phyloP scores from a whole-genome alignment of 1,140 invertebrate species.

The Heliconius melpomene region DNA sequence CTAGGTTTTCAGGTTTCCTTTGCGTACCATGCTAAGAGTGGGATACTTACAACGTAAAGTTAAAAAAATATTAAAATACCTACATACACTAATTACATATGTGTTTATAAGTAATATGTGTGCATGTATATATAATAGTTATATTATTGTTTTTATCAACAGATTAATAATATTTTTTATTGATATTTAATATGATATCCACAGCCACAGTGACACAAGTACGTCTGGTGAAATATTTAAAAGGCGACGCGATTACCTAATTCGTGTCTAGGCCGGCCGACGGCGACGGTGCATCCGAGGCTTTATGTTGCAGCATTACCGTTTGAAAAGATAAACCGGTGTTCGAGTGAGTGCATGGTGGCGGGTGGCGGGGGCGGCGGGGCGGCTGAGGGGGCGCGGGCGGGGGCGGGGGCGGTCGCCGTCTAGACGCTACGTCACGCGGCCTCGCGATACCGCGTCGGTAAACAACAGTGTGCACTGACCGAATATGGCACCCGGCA shows the following conservation, averaged over 20 bases:
- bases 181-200: not conserved
- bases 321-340: constrained; percentile 77
- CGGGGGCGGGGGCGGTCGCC: constrained; percentile 57
- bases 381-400: constrained; percentile 40
- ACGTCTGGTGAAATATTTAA: constrained; percentile 23
- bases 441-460: constrained; percentile 77
- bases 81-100: no score
- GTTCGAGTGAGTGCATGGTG: constrained; percentile 65
- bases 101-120: not conserved
- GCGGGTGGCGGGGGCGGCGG: constrained; percentile 44
- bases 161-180: not conserved
- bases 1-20: no score
- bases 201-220: not conserved
- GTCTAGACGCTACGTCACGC: constrained; percentile 80
- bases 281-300: constrained; percentile 56
- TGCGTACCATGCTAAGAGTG: no score
- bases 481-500: constrained; percentile 77
- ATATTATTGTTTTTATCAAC: not conserved
- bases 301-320: constrained; percentile 72
- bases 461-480: constrained; percentile 80
- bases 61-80: no score
- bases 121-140: not conserved
- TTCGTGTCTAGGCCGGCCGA: constrained; percentile 42
- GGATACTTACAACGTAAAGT: no score
- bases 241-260: constrained; percentile 30